Percentiles rank a stretch among this genome's conserved stretches.
phyloP scores from a whole-genome alignment of 2,113 vertebrate genomes.

The Pteruthius melanotis region DNA sequence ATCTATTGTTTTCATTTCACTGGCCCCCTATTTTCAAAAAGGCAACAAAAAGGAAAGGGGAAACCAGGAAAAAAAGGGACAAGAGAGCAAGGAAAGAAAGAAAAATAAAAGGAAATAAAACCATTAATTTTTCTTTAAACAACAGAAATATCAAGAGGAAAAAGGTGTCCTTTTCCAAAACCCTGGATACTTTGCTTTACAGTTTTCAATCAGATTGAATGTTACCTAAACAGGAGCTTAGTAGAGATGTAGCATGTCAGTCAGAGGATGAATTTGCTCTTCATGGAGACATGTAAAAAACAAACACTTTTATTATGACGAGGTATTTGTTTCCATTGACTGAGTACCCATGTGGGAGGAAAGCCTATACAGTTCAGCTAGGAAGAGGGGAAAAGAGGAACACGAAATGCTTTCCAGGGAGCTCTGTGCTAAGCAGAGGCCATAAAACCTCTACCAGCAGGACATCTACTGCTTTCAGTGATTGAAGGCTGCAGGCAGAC shows the following conservation, averaged over 20 bases:
- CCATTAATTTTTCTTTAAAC: neutral
- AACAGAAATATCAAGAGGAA: neutral
- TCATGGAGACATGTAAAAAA: neutral
- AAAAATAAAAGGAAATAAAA: neutral
- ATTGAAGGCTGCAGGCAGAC: constrained; percentile 1
- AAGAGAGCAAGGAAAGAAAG: neutral
- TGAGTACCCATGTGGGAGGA: neutral
- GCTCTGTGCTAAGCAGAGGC: neutral
- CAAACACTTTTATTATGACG: neutral
- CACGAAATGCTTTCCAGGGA: neutral
- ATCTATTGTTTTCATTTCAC: neutral
- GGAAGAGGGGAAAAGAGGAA: neutral
- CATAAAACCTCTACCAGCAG: neutral
- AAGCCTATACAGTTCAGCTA: neutral
- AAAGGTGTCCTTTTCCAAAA: neutral
- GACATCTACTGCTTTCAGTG: neutral
- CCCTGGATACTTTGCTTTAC: neutral
- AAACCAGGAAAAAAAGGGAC: neutral
- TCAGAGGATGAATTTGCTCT: neutral
- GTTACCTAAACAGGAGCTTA: neutral
- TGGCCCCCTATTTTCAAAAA: neutral
- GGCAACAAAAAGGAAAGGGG: neutral
- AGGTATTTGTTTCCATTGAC: neutral
- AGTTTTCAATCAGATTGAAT: neutral
- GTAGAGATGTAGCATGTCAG: neutral